phyloP scores from a whole-genome alignment of 2,113 vertebrate species.

The Ursus arctos region DNA sequence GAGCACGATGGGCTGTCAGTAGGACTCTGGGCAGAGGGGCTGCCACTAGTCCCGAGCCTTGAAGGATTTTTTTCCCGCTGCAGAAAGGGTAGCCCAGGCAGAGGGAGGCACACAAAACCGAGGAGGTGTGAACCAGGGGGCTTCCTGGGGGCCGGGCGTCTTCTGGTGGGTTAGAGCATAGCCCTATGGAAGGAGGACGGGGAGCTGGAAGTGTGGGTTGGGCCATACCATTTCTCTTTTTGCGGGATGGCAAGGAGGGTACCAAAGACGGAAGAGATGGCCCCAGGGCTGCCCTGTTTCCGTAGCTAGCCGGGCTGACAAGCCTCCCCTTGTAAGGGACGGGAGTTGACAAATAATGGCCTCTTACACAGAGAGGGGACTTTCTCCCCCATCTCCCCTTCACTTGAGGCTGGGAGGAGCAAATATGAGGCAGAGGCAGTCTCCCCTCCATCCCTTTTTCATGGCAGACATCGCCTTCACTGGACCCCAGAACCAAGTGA shows the following conservation, averaged over 20 bases:
- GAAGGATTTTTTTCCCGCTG: neutral
- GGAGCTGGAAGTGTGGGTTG: neutral
- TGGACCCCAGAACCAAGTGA: neutral
- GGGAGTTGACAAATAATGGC: rapidly evolving
- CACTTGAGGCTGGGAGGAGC: neutral
- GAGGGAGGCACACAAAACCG: neutral
- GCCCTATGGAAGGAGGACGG: neutral
- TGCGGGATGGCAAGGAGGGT: neutral
- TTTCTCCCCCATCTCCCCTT: neutral
- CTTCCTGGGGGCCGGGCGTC: neutral
- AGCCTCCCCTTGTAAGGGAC: too few relatives aligned
- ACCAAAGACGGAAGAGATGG: neutral
- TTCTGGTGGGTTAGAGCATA: neutral
- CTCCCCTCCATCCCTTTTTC: neutral
- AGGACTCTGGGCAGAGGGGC: rapidly evolving
- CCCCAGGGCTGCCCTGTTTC: too few relatives aligned
- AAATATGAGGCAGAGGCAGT: neutral
- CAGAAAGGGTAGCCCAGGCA: neutral
- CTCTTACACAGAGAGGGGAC: neutral
- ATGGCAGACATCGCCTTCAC: neutral
- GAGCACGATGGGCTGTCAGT: neutral
- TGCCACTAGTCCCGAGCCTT: neutral
- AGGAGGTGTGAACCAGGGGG: neutral
- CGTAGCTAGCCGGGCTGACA: too few relatives aligned
- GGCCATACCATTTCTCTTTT: neutral